phyloP scores from a whole-genome alignment of 2,888 invertebrate genomes.

The Ceramica pisi region DNA sequence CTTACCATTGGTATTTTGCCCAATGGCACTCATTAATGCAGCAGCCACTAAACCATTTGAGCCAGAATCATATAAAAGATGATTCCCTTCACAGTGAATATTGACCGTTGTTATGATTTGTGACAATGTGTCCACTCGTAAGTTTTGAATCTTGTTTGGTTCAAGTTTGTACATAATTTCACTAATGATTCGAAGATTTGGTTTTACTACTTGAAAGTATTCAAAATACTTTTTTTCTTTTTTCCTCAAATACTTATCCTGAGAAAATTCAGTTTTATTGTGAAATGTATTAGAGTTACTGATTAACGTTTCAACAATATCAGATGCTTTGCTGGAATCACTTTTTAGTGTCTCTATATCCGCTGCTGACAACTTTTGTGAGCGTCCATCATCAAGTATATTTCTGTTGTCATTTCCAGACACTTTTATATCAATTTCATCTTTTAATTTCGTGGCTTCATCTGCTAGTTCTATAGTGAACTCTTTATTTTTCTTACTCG shows the following conservation, averaged over 20 bases:
- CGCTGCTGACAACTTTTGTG: conserved; percentile 95
- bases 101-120: conserved; percentile 96
- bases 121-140: conserved; percentile 96
- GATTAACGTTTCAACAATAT: conserved; percentile 96
- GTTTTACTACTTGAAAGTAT: conserved; percentile 94
- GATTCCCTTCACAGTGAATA: conserved; percentile 94
- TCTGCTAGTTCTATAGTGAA: conserved; percentile 90
- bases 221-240: conserved; percentile 98
- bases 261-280: conserved; percentile 97
- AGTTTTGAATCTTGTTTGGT: conserved; percentile 93
- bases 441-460: conserved; percentile 85
- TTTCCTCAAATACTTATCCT: conserved; percentile 98
- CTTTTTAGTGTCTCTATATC: conserved; percentile 95
- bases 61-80: conserved; percentile 96
- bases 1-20: conserved; percentile 91
- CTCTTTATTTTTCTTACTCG: conserved; percentile 89
- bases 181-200: conserved; percentile 95
- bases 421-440: conserved; percentile 92
- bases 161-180: conserved; percentile 96
- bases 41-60: conserved; percentile 96
- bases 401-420: conserved; percentile 96
- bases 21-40: conserved; percentile 95
- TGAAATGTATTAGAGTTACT: conserved; percentile 97
- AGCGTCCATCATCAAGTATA: conserved; percentile 94
- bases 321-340: conserved; percentile 94